Percentiles rank a stretch among this genome's conserved stretches.
phyloP scores from a whole-genome alignment of 1,140 invertebrate genomes.

The Aphidius gifuensis region DNA sequence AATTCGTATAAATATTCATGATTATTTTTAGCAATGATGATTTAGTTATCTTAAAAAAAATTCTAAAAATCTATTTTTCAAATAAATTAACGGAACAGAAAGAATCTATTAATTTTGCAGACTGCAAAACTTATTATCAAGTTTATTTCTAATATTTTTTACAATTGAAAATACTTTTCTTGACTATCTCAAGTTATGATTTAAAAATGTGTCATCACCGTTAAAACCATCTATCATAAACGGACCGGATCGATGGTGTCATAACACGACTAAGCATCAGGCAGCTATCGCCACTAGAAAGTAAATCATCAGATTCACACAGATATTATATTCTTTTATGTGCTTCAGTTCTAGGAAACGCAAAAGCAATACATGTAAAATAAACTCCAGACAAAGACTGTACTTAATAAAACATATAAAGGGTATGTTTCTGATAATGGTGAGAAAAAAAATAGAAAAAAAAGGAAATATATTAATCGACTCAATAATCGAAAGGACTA shows the following conservation, averaged over 20 bases:
- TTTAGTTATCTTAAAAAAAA: too few species aligned
- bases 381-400: background rate
- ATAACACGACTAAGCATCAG: slow-evolving; percentile 40
- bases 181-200: too few species aligned
- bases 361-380: background rate
- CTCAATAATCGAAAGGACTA: slow-evolving; percentile 51
- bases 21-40: too few species aligned
- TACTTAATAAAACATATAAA: background rate
- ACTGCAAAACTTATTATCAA: too few species aligned
- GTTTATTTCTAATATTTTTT: too few species aligned
- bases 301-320: background rate
- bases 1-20: too few species aligned
- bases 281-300: slow-evolving; percentile 33
- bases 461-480: slow-evolving; percentile 37
- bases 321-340: slow-evolving; percentile 4
- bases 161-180: too few species aligned
- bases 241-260: slow-evolving; percentile 48
- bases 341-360: background rate
- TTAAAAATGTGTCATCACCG: slow-evolving; percentile 8
- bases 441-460: background rate
- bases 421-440: background rate
- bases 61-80: too few species aligned
- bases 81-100: too few species aligned
- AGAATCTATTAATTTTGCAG: too few species aligned
- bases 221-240: slow-evolving; percentile 30